Conservation (phyloP, 1,140 invertebrate species). For the Drosophila micromelanica region DNA sequence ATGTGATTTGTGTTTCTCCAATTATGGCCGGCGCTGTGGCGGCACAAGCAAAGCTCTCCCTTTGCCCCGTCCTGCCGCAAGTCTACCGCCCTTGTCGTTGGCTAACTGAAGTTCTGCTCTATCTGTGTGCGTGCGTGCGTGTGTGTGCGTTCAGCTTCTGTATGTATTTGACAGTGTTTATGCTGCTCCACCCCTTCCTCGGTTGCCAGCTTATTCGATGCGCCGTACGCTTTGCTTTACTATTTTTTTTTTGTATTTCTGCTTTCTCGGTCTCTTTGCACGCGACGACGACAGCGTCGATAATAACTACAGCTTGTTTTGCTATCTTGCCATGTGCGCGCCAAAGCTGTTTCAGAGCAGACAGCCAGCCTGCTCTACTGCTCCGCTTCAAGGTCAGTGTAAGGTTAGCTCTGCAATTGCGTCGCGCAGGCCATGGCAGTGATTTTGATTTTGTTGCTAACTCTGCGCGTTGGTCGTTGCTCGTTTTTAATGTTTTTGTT, state of each 20-base stretch:
- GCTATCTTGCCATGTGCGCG: slow-evolving; percentile 48
- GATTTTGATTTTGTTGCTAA: slow-evolving; percentile 43
- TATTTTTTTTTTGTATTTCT: slow-evolving; percentile 39
- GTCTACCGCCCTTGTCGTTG: slow-evolving; percentile 42
- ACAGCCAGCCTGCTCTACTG: slow-evolving; percentile 40
- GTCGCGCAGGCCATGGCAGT: slow-evolving; percentile 69
- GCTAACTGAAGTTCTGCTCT: slow-evolving; percentile 44
- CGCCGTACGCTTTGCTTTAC: slow-evolving; percentile 23
- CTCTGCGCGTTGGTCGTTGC: slow-evolving; percentile 48
- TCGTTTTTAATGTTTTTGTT: slow-evolving; percentile 15
- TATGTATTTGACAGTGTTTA: slow-evolving; percentile 38
- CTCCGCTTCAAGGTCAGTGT: slow-evolving; percentile 77
- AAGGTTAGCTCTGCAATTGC: slow-evolving; percentile 70
- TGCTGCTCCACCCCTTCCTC: slow-evolving; percentile 28
- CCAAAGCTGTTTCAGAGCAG: slow-evolving; percentile 32
- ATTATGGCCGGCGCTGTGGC: slow-evolving; percentile 27
- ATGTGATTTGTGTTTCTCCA: slow-evolving; percentile 24
- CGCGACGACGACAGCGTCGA: slow-evolving; percentile 21
- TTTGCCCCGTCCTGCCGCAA: slow-evolving; percentile 61
- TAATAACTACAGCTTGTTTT: slow-evolving; percentile 43
- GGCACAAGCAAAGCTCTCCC: slow-evolving; percentile 18
- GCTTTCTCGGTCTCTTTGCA: slow-evolving; percentile 39
- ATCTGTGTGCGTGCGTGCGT: slow-evolving; percentile 20
- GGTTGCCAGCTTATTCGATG: slow-evolving; percentile 24
- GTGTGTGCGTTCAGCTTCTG: slow-evolving; percentile 11